Evolutionary conservation across 2,797 vertebrate genomes (phyloP), one percentile per base, ranked within the genome.

Genomic region (Nyctibius grandis): DNA sequence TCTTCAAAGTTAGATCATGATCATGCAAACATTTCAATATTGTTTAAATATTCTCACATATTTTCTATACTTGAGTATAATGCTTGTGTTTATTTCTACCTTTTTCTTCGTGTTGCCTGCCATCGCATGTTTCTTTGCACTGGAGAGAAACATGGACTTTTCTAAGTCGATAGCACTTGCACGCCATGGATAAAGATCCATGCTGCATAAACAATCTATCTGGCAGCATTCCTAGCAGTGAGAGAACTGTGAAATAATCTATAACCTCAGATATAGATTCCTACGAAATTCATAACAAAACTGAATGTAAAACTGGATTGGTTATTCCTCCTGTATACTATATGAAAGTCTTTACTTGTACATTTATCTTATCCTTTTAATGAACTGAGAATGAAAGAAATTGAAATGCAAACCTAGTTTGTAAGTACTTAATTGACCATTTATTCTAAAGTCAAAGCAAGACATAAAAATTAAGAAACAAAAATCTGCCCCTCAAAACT

Each of bases 171-270:
- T 78, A 82, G 45, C 59, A 92, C 74, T 94, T 80, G 74, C 60
- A 79, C 19, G 34, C 45, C 70, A 78, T 59, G 73, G 96, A 95
- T 87, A 93, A 96, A 97, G 91, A 95, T 84, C 59, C 72, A 88
- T 44, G 70, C 79, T 91, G 91, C 84, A 94, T 96, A 93, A 97
- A 96, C 95, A 97, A 86, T 60, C n/a, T 89, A 75, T 81, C 85
- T 96, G 95, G 96, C 95, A 72, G 51, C 34, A 70, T 72, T 95
- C 95, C 95, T 91, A 85, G 96, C 74, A 94, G 50, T 26, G 42
- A 87, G 61, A 72, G n/a, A 78, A 91, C 51, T 77, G 68, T 47
- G 82, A 94, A 82, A 94, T 68, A 70, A 82, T 75, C 91, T 16
- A 69, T 89, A 90, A 88, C 82, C 85, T 88, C 69, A 12, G 69